phyloP scores from a whole-genome alignment of 2,888 invertebrate species.

The Hypsopygia costalis region DNA sequence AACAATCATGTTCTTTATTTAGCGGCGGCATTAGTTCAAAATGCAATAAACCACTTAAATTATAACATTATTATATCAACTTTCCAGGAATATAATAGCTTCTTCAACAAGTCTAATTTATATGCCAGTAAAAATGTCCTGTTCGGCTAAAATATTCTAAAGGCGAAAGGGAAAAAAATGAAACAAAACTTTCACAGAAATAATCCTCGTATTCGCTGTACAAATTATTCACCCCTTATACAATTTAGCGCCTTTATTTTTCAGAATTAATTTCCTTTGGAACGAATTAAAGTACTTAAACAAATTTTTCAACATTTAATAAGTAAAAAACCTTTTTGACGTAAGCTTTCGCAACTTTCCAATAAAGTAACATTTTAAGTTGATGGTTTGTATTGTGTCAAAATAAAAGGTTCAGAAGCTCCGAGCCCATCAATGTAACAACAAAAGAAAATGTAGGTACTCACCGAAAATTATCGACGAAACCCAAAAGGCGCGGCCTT shows the following conservation, averaged over 20 bases:
- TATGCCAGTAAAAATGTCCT: no score
- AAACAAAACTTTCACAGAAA: no score
- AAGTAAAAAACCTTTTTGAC: neutral
- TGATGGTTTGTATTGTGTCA: constrained; percentile 4
- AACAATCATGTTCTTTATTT: no score
- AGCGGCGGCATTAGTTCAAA: no score
- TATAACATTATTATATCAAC: no score
- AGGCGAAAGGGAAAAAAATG: no score
- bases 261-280: neutral
- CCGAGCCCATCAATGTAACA: constrained; percentile 19
- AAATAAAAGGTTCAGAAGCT: constrained; percentile 6
- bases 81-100: no score
- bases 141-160: no score
- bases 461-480: constrained; percentile 49
- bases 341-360: neutral
- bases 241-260: no score
- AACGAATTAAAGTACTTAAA: neutral
- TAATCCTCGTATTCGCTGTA: neutral
- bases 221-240: no score
- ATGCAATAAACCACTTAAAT: no score
- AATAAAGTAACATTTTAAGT: constrained; percentile 1
- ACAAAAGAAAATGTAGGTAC: constrained; percentile 48
- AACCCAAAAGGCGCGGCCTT: constrained; percentile 41
- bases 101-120: no score
- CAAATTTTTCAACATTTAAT: neutral